Evolutionary conservation across 2,888 invertebrate species (phyloP), one percentile per base, ranked within the genome.

Genomic region (Chloroclystis v-ata): DNA sequence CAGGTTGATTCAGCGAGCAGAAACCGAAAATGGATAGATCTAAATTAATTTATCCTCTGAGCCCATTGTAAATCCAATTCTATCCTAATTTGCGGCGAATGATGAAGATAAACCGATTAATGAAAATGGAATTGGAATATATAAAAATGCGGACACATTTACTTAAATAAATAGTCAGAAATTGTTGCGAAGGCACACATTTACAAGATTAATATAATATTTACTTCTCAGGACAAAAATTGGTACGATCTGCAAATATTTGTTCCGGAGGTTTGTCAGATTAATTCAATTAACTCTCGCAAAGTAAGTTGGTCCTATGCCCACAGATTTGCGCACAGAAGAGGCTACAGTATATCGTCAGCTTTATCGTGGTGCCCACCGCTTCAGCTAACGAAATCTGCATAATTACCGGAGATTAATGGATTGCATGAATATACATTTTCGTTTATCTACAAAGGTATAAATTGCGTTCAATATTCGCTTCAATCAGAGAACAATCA

Each of bases 81-180:
- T 56, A 48, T 52, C 41, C 38, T 56, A 47, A 41, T 49, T 49
- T 56, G 49, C 53, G 51, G 49, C 47, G 50, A 49, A 52, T 40
- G 54, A 54, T 60, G 61, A 48, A 49, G 43, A 49, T 37, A 47
- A 56, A 50, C 49, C 37, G 50, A 48, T 51, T 58, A 56, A 45
- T 46, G 59, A 52, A 63, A 61, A 65, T 61, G 59, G 58, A 60
- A 67, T 65, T 59, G 62, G 56, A 54, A 33, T 43, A 48, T 52
- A 37, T 46, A 61, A 55, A 69, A 65, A 65, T 61, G 59, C 63
- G 49, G 43, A 54, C n/a, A n/a, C n/a, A n/a, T 68, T 65, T 63
- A 57, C 61, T 67, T 45, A 52, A 50, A 60, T 69, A 67, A 64
- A 65, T 58, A 58, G 46, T 53, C 60, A 65, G 65, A 65, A 71